Percentiles rank a stretch among this genome's conserved stretches.
Evolutionary conservation across 2,888 invertebrate species (phyloP).

Genomic region (Drosophila phalerata): DNA sequence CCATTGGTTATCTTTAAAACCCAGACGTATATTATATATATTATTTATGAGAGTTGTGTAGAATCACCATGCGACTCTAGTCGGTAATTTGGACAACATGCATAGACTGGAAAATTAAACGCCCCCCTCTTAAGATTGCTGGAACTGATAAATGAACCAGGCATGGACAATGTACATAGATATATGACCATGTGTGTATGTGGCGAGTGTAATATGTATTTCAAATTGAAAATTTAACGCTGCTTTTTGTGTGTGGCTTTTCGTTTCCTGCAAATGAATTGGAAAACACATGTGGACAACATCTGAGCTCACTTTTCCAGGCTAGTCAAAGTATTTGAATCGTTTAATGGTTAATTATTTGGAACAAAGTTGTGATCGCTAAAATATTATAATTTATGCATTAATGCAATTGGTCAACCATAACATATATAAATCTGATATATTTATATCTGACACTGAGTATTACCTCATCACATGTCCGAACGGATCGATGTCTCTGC

Average conservation of each 20-base stretch:
- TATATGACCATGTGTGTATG: constrained; percentile 6
- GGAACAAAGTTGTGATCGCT: constrained; percentile 22
- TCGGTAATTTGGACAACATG: constrained; percentile 14
- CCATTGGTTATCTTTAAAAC: constrained; percentile 36
- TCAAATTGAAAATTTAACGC: constrained; percentile 48
- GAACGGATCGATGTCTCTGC: constrained; percentile 11
- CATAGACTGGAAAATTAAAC: constrained; percentile 27
- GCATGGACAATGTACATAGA: constrained; percentile 1
- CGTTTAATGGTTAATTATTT: constrained; percentile 22
- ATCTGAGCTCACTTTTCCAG: constrained; percentile 36
- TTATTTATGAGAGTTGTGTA: constrained; percentile 17
- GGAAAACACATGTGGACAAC: constrained; percentile 57
- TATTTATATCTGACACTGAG: neutral
- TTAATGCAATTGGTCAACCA: constrained; percentile 33
- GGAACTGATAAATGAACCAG: constrained; percentile 41
- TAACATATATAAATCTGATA: constrained; percentile 27
- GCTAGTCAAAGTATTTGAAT: constrained; percentile 5
- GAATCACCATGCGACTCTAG: constrained; percentile 28
- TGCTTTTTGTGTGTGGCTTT: constrained; percentile 18
- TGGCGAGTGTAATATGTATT: constrained; percentile 10
- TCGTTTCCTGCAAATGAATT: constrained; percentile 44
- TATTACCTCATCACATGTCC: constrained; percentile 64
- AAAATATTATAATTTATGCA: constrained; percentile 28
- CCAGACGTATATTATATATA: constrained; percentile 23
- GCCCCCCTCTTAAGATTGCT: constrained; percentile 54